Conservation (phyloP, 2,888 invertebrate species). For the Parasteatoda lunata region DNA sequence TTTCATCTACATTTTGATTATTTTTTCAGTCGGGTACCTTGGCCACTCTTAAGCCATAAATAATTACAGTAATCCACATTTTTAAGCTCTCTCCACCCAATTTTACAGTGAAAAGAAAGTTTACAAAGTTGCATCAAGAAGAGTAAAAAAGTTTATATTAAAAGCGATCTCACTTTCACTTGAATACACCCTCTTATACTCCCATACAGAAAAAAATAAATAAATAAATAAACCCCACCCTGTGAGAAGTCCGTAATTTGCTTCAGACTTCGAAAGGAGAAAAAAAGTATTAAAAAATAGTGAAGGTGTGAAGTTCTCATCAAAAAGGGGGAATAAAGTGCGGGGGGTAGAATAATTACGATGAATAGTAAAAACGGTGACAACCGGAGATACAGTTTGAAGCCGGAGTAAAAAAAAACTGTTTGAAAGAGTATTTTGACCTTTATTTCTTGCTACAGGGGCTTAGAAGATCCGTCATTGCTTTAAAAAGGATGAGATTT, state of each 20-base stretch:
- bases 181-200: background rate
- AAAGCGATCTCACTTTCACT: background rate
- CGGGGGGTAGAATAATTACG: background rate
- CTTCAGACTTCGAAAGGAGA: background rate
- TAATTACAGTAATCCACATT: no score
- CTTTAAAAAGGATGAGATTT: background rate
- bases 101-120: no score
- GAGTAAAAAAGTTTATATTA: background rate
- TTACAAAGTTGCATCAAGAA: background rate
- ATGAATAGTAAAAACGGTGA: conserved; percentile 11
- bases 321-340: background rate
- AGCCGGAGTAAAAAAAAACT: background rate
- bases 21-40: no score
- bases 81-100: no score
- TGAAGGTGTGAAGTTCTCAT: background rate
- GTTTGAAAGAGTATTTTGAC: background rate
- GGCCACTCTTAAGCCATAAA: no score
- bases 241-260: conserved; percentile 22
- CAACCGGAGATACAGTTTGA: conserved; percentile 11
- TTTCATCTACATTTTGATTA: no score
- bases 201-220: background rate
- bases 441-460: background rate
- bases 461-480: background rate
- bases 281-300: background rate
- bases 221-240: conserved; percentile 5